phyloP scores from a whole-genome alignment of 2,888 invertebrate species.

The Lasioglossum zephyrum region DNA sequence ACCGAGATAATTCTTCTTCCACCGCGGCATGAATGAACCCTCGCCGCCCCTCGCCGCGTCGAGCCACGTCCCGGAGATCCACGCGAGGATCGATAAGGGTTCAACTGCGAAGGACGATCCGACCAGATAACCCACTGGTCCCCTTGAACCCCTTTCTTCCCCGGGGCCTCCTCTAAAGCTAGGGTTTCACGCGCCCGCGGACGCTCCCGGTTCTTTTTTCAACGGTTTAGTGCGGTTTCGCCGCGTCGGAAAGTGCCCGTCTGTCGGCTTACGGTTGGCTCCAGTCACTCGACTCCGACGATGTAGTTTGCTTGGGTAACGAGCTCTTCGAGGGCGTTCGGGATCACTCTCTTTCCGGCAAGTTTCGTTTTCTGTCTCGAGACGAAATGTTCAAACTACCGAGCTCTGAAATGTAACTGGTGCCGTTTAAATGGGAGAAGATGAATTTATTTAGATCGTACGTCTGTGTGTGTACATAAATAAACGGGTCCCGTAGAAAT shows the following conservation, averaged over 20 bases:
- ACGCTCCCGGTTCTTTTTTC: background rate
- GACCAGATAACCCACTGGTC: constrained; percentile 26
- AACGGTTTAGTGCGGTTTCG: background rate
- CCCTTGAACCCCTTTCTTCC: background rate
- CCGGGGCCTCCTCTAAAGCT: background rate
- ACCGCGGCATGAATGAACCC: constrained; percentile 69
- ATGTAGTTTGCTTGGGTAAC: background rate
- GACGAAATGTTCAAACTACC: background rate
- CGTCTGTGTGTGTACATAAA: background rate
- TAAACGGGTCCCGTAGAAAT: background rate
- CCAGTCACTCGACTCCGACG: background rate
- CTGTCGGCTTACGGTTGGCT: background rate
- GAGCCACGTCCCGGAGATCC: constrained; percentile 42
- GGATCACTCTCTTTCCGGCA: background rate
- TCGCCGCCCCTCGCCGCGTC: constrained; percentile 22
- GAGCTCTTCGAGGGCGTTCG: background rate
- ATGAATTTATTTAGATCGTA: too few species aligned
- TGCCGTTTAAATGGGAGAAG: too few species aligned
- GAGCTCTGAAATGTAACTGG: too few species aligned
- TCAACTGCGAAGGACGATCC: constrained; percentile 47
- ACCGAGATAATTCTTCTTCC: constrained; percentile 69
- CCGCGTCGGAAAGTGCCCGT: constrained; percentile 1
- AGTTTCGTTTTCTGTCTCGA: background rate
- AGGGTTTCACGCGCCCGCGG: background rate
- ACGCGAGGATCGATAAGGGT: constrained; percentile 59